Conservation (phyloP, 2,888 invertebrate genomes). For the Plebejus melissa region DNA sequence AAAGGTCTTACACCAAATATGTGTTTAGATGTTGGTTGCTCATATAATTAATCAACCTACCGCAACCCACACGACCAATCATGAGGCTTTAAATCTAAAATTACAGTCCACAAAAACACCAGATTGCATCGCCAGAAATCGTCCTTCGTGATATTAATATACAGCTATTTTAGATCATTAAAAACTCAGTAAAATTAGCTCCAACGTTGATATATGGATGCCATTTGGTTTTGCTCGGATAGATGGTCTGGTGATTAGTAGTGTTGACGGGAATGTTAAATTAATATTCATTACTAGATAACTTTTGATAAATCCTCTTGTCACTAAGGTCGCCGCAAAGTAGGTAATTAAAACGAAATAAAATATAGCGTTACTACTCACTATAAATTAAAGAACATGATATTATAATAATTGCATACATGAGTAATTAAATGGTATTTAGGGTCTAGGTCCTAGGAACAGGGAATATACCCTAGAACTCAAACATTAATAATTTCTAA, state of each 20-base stretch:
- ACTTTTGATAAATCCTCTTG: neutral
- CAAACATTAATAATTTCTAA: neutral
- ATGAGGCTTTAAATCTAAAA: neutral
- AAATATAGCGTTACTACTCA: neutral
- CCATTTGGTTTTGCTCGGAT: conserved; percentile 14
- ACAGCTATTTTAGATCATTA: conserved; percentile 10
- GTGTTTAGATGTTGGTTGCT: neutral
- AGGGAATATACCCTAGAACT: neutral
- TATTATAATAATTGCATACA: too few relatives aligned
- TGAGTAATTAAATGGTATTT: too few relatives aligned
- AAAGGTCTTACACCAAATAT: conserved; percentile 2
- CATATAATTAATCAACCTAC: neutral
- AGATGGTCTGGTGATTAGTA: neutral
- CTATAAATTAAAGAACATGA: too few relatives aligned
- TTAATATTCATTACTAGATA: neutral
- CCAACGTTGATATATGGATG: conserved; percentile 1
- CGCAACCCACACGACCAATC: conserved; percentile 4
- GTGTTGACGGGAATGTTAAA: conserved; percentile 7
- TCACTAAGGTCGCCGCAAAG: neutral
- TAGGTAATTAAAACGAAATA: neutral
- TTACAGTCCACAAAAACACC: neutral
- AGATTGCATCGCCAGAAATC: neutral
- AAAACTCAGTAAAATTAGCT: conserved; percentile 1
- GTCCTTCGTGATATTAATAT: conserved; percentile 1
- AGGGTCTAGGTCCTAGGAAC: too few relatives aligned